Conservation (phyloP, 2,888 invertebrate genomes). For the Thumatha senex region DNA sequence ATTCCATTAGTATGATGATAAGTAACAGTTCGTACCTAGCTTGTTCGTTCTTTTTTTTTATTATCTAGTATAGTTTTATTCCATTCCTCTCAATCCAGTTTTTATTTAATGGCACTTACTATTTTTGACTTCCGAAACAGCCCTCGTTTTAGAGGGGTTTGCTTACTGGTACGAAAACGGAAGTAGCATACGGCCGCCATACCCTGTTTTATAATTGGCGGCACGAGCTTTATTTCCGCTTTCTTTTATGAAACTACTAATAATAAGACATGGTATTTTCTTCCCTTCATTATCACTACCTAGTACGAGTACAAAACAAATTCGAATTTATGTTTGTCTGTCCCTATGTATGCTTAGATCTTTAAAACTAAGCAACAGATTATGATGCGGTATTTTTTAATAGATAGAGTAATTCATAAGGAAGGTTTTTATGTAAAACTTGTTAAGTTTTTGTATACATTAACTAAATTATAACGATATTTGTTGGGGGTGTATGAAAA, state of each 20-base stretch:
- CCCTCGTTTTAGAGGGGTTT: constrained; percentile 62
- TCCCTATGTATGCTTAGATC: no score
- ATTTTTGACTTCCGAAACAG: constrained; percentile 76
- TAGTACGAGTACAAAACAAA: not conserved
- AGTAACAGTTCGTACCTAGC: not conserved
- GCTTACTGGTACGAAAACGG: constrained; percentile 73
- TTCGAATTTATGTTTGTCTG: not conserved
- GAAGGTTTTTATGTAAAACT: no score
- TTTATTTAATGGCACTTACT: constrained; percentile 72
- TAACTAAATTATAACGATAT: no score
- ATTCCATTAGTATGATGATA: constrained; percentile 6
- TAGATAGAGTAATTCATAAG: no score
- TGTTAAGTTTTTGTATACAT: no score
- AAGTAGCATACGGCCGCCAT: constrained; percentile 78
- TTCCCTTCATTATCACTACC: constrained; percentile 15
- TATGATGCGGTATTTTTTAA: no score
- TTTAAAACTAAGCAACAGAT: no score
- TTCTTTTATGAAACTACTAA: constrained; percentile 41
- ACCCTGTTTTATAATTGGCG: constrained; percentile 69
- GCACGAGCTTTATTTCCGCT: constrained; percentile 77
- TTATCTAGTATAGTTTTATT: not conserved
- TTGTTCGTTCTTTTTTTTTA: not conserved
- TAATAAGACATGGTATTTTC: constrained; percentile 37
- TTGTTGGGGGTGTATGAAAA: no score
- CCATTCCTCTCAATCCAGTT: constrained; percentile 13